Evolutionary conservation across 2,888 invertebrate species (phyloP).

Genomic region (Callinectes sapidus): DNA sequence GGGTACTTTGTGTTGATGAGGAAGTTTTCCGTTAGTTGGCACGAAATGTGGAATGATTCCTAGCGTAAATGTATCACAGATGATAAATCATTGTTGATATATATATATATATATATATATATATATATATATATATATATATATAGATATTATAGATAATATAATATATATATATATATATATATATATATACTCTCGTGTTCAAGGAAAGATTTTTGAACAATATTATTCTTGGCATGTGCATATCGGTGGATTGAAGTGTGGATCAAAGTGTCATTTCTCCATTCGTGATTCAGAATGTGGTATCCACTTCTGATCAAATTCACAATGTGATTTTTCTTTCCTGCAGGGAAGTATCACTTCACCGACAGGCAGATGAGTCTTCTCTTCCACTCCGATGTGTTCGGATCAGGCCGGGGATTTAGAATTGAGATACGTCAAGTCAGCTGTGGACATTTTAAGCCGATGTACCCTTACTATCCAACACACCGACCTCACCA

Average conservation of each 20-base stretch:
- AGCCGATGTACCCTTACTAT: constrained; percentile 49
- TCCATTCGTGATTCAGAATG: background rate
- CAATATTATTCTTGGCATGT: background rate
- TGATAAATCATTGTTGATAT: no score
- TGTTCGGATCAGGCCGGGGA: constrained; percentile 51
- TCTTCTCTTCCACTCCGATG: constrained; percentile 65
- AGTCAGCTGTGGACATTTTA: constrained; percentile 57
- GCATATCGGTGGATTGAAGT: no score
- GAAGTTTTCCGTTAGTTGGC: no score
- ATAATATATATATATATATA: no score
- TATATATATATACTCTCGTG: no score
- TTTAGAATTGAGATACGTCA: constrained; percentile 62
- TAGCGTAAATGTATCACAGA: no score
- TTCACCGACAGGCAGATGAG: constrained; percentile 47
- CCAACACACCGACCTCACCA: constrained; percentile 28
- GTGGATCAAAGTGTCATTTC: background rate
- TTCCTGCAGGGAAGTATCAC: constrained; percentile 60
- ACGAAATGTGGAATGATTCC: no score
- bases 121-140: no score
- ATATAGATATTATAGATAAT: no score
- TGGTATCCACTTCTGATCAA: background rate
- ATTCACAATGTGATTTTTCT: background rate
- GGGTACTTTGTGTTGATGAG: no score
- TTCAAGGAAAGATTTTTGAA: background rate
- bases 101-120: no score